These are phyloP conservation scores for Patella pellucida DNA, from an alignment of 2,888 invertebrate genomes.

Conservation along the genomic window DNA sequence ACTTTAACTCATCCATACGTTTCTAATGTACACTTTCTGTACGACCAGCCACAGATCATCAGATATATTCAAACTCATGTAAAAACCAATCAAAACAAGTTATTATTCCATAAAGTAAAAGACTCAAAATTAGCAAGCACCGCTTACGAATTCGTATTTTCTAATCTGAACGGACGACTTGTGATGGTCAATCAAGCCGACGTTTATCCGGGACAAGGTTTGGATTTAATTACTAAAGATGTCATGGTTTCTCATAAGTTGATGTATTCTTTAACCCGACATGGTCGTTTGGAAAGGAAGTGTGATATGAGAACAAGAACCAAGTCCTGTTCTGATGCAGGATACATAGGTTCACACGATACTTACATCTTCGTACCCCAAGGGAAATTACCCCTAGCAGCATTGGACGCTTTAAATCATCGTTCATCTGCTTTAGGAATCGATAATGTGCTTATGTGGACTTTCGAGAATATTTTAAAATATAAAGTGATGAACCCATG, in stretches of 20 bases:
- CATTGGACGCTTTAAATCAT: not conserved
- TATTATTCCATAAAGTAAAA: slow-evolving; percentile 10
- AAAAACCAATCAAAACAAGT: too few species aligned
- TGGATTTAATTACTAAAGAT: slow-evolving; percentile 10
- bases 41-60: slow-evolving; percentile 7
- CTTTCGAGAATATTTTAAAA: slow-evolving; percentile 16
- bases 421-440: slow-evolving; percentile 2
- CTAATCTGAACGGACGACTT: slow-evolving; percentile 12
- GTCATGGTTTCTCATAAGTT: not conserved
- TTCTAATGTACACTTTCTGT: slow-evolving; percentile 14
- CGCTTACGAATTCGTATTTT: slow-evolving; percentile 17
- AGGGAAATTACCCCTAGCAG: not conserved
- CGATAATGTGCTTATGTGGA: slow-evolving; percentile 19
- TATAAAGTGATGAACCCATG: slow-evolving; percentile 25
- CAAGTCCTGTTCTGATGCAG: not conserved
- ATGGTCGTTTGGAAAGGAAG: slow-evolving; percentile 12
- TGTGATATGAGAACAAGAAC: slow-evolving; percentile 20
- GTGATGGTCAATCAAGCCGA: slow-evolving; percentile 24
- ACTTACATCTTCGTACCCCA: slow-evolving; percentile 20
- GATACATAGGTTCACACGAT: slow-evolving; percentile 21
- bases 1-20: slow-evolving; percentile 20
- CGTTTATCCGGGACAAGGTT: slow-evolving; percentile 20
- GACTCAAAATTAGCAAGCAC: not conserved
- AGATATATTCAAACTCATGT: not conserved
- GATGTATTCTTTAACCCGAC: slow-evolving; percentile 22